phyloP scores from a whole-genome alignment of 2,888 invertebrate genomes.

The Philhelius pedissequus region DNA sequence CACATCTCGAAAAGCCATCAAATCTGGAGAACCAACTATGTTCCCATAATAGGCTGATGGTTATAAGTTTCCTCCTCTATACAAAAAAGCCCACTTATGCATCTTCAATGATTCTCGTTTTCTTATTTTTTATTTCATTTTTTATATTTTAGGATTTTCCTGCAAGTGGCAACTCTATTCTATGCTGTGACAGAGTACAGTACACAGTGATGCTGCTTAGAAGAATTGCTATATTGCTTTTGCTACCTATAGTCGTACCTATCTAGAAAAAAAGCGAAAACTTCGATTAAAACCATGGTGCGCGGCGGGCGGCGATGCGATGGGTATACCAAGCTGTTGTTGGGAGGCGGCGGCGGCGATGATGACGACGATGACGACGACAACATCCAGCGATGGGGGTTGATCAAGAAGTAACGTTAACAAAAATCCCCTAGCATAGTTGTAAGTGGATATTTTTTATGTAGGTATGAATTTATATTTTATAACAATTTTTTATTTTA shows the following conservation, averaged over 20 bases:
- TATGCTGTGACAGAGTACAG: too few species aligned
- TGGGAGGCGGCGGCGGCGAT: background rate
- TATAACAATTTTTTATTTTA: constrained; percentile 52
- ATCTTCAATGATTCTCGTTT: background rate
- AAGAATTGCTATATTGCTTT: constrained; percentile 28
- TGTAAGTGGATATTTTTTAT: constrained; percentile 74
- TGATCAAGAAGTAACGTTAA: constrained; percentile 56
- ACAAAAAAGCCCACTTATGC: constrained; percentile 26
- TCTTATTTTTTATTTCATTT: background rate
- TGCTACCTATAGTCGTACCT: constrained; percentile 24
- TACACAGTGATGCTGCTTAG: constrained; percentile 65
- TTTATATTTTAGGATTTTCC: background rate
- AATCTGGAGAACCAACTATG: constrained; percentile 1
- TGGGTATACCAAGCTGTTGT: constrained; percentile 40
- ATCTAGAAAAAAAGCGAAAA: constrained; percentile 16
- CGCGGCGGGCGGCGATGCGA: background rate
- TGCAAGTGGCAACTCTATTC: constrained; percentile 55
- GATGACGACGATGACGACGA: constrained; percentile 43
- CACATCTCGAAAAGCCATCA: constrained; percentile 7
- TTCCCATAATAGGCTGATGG: background rate
- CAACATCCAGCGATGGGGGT: constrained; percentile 60
- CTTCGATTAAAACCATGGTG: constrained; percentile 22
- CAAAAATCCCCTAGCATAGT: constrained; percentile 72
- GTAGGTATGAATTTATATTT: constrained; percentile 68
- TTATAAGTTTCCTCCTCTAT: background rate